Conservation (phyloP, 2,888 invertebrate species). For the Brassicogethes aeneus region DNA sequence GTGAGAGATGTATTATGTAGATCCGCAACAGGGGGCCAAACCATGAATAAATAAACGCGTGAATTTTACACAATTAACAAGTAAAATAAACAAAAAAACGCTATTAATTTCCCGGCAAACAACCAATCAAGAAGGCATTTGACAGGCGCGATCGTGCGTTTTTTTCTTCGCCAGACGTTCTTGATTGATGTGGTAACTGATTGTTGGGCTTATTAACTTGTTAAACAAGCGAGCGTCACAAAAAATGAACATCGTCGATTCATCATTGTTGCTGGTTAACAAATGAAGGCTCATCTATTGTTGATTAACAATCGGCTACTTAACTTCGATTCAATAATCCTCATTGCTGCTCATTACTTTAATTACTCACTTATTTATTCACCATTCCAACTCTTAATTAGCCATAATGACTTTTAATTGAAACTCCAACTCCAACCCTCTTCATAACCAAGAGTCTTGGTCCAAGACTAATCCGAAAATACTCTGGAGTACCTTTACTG, state of each 20-base stretch:
- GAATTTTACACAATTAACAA: constrained; percentile 45
- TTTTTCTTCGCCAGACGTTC: constrained; percentile 15
- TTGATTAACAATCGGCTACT: constrained; percentile 36
- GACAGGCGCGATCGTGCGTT: constrained; percentile 25
- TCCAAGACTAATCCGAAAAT: too few relatives aligned
- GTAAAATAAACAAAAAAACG: constrained; percentile 41
- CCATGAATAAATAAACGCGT: constrained; percentile 45
- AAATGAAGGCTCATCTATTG: constrained; percentile 35
- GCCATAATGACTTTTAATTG: background rate
- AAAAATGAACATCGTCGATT: constrained; percentile 25
- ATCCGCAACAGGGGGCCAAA: constrained; percentile 36
- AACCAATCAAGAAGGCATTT: constrained; percentile 41
- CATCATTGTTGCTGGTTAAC: constrained; percentile 33
- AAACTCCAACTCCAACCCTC: too few relatives aligned
- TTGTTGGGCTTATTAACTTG: constrained; percentile 42
- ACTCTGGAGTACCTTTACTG: too few relatives aligned
- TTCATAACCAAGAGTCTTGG: too few relatives aligned
- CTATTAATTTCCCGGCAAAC: constrained; percentile 39
- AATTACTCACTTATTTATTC: constrained; percentile 23
- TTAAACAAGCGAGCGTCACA: constrained; percentile 35
- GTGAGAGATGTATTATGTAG: constrained; percentile 39
- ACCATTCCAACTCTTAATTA: background rate
- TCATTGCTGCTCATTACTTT: constrained; percentile 29
- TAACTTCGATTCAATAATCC: constrained; percentile 26
- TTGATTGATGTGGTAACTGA: constrained; percentile 41